Conservation (phyloP, 2,888 invertebrate species). For the Dasypogon diadema region DNA sequence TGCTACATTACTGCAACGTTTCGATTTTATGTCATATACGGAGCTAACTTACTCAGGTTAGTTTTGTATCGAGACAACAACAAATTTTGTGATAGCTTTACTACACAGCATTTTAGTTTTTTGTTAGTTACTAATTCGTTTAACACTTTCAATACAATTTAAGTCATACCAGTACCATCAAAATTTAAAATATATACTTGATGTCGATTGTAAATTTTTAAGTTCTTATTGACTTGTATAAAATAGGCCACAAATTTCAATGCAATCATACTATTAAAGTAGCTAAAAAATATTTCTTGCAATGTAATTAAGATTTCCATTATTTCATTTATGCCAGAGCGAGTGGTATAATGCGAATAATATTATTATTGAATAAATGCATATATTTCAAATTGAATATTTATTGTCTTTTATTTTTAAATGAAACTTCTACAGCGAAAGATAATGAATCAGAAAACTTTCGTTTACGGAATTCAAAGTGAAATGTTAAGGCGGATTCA, state of each 20-base stretch:
- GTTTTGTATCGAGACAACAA: no score
- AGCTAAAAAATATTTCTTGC: background rate
- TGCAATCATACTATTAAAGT: constrained; percentile 32
- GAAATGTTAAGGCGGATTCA: no score
- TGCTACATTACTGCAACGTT: no score
- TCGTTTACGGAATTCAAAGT: no score
- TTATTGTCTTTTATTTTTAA: background rate
- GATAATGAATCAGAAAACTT: no score
- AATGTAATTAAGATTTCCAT: constrained; percentile 20
- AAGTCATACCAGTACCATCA: background rate
- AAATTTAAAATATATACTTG: background rate
- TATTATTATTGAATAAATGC: constrained; percentile 39
- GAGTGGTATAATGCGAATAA: constrained; percentile 31
- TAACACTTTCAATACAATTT: background rate
- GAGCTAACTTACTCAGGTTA: no score
- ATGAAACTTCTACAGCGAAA: no score
- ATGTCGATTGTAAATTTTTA: background rate
- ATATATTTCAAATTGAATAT: constrained; percentile 36
- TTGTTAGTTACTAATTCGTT: background rate
- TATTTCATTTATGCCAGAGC: constrained; percentile 36
- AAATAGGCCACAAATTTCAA: constrained; percentile 39
- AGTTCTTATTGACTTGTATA: constrained; percentile 1
- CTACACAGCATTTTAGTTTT: background rate
- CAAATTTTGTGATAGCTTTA: no score
- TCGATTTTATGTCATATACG: no score